Percentiles rank a stretch among this genome's conserved stretches.
Evolutionary conservation across 2,113 vertebrate species (phyloP).

Genomic region (Crotalus tigris): DNA sequence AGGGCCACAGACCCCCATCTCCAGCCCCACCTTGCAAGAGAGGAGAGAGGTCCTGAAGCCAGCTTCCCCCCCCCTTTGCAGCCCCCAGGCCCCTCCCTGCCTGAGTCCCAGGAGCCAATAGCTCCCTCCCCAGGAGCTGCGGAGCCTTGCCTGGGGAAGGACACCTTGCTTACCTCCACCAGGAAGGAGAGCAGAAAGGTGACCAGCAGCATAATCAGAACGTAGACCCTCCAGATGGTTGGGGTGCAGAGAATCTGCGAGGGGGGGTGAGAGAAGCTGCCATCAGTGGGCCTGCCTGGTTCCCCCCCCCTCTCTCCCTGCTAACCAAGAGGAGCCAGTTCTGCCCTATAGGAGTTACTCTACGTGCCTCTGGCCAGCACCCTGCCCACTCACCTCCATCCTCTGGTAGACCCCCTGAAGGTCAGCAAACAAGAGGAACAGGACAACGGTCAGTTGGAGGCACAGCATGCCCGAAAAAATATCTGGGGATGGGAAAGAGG

Average conservation of each 20-base stretch:
- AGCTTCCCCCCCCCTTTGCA: neutral
- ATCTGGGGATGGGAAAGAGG: slow-evolving; percentile 56
- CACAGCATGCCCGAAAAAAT: slow-evolving; percentile 65
- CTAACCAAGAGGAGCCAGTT: neutral
- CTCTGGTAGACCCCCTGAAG: slow-evolving; percentile 43
- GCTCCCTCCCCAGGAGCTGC: neutral
- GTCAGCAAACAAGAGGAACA: slow-evolving; percentile 68
- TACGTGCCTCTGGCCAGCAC: neutral
- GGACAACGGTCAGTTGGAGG: slow-evolving; percentile 53
- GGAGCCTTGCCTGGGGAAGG: neutral
- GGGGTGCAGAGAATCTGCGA: slow-evolving; percentile 66
- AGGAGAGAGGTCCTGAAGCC: neutral
- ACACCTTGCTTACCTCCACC: slow-evolving; percentile 63
- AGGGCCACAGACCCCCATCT: neutral
- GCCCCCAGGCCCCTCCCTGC: neutral
- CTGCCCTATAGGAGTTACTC: neutral
- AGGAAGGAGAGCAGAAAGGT: slow-evolving; percentile 63
- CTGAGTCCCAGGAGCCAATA: neutral
- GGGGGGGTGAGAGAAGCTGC: slow-evolving; percentile 23
- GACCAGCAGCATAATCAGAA: slow-evolving; percentile 54
- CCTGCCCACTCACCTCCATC: slow-evolving; percentile 60
- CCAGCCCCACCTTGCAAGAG: neutral
- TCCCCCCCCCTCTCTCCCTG: neutral
- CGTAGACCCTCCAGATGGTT: slow-evolving; percentile 59
- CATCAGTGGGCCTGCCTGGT: neutral